Conservation (phyloP, 2,797 vertebrate genomes). For the Intellagama lesueurii region DNA sequence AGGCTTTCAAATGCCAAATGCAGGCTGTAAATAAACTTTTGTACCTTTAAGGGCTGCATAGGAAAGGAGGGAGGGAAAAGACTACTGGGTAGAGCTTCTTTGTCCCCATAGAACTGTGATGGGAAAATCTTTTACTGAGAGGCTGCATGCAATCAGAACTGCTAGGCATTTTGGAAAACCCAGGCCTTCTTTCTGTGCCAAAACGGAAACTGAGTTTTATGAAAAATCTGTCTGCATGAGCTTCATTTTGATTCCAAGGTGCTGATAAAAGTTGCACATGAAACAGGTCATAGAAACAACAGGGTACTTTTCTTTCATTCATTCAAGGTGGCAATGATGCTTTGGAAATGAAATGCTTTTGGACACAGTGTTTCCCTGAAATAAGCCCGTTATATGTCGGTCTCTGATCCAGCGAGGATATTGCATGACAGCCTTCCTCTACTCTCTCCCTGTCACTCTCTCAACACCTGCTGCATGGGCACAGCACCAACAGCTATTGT, state of each 20-base stretch:
- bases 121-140: background rate
- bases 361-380: background rate
- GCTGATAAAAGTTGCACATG: background rate
- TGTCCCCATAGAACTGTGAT: background rate
- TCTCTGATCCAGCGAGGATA: slow-evolving; percentile 74
- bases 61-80: background rate
- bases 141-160: background rate
- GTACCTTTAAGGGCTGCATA: background rate
- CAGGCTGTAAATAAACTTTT: background rate
- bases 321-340: rapidly evolving
- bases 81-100: background rate
- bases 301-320: background rate
- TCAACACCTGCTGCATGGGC: slow-evolving; percentile 78
- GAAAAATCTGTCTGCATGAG: background rate
- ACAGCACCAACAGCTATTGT: slow-evolving; percentile 72
- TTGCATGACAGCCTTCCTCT: slow-evolving; percentile 62
- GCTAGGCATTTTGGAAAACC: slow-evolving; percentile 5
- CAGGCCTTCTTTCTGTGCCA: background rate
- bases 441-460: slow-evolving; percentile 39
- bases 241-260: slow-evolving; percentile 5
- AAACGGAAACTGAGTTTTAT: background rate
- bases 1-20: background rate
- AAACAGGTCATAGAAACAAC: background rate
- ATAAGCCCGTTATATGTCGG: slow-evolving; percentile 24
- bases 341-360: rapidly evolving